These are phyloP conservation scores for Drosophila ananassae DNA, from an alignment of 1,140 invertebrate species.

Conservation along the genomic window DNA sequence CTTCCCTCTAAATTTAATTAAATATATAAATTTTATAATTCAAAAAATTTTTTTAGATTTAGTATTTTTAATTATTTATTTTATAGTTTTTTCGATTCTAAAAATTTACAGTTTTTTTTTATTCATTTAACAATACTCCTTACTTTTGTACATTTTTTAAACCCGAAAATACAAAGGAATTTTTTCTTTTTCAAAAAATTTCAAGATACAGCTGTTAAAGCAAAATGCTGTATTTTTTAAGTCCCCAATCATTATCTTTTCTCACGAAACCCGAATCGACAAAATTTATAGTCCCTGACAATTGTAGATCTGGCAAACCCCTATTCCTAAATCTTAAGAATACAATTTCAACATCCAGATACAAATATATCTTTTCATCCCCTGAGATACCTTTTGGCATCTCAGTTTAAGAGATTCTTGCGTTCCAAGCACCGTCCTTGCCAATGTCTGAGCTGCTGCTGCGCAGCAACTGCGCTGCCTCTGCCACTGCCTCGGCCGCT, in stretches of 20 bases:
- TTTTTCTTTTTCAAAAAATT: too few species aligned
- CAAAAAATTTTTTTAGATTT: too few species aligned
- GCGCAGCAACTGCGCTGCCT: constrained; percentile 18
- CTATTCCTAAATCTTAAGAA: background rate
- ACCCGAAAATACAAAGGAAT: too few species aligned
- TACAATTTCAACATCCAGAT: background rate
- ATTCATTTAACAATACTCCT: too few species aligned
- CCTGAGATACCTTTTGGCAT: constrained; percentile 11
- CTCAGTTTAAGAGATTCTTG: constrained; percentile 35
- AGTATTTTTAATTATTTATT: background rate
- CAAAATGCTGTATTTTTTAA: too few species aligned
- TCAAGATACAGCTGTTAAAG: too few species aligned
- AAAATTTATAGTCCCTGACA: background rate
- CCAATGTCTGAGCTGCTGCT: constrained; percentile 27
- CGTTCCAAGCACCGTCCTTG: constrained; percentile 34
- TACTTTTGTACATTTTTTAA: too few species aligned
- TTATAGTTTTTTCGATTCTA: background rate
- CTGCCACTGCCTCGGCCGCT: constrained; percentile 15
- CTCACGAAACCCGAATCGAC: background rate
- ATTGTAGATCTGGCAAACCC: background rate
- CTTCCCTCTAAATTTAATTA: background rate
- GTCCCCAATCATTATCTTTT: background rate
- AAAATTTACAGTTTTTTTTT: too few species aligned
- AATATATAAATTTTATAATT: too few species aligned
- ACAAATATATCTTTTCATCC: background rate